Base-by-base conservation (phyloP, 1,140 invertebrate genomes). In the Zaprionus tsacasi region DNA sequence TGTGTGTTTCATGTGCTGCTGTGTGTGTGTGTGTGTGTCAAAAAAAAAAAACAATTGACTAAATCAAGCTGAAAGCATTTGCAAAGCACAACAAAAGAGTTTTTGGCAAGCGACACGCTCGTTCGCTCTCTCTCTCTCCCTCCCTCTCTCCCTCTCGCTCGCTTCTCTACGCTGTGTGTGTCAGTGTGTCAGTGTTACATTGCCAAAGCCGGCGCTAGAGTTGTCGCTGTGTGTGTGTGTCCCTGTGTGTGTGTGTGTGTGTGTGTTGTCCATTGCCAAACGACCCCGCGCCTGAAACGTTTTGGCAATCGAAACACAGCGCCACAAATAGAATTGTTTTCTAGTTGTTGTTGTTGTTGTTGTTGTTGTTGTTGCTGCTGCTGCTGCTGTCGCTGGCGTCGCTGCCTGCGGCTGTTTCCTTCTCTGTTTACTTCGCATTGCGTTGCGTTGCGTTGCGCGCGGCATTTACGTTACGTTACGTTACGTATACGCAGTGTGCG, bases 131-230 rank as follows among this genome's bases (percentile, higher is more conserved):
- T 27, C 52, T 25, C 17, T 12, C 1, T 21, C 21, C 17, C 50
- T 33, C n/a, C 17, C 50, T 33, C n/a, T 21, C 25, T 13, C n/a
- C 1, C n/a, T 13, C 27, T 13, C 2, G 8, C 40, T 4, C 11
- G 4, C 13, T 56, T 56, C 25, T 11, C n/a, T 7, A 30, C 54
- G 11, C 36, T 57, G 27, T 76, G 73, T 76, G 73, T 21, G 21
- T 66, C 63, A 71, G 35, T 76, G 60, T 76, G 73, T 76, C 73
- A 76, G 68, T 76, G 69, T 76, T 71, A 71, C 73, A 76, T 59
- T 71, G 68, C 60, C 73, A 76, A 71, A 76, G 73, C 73, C 73
- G 73, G 73, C 59, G 72, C 72, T 60, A 52, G 27, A 58, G 43
- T 30, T 57, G 40, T 30, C 33, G 54, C 17, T 36, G 35, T 40